Base-by-base conservation (phyloP, 1,140 invertebrate species). In the Helicoverpa zea region DNA sequence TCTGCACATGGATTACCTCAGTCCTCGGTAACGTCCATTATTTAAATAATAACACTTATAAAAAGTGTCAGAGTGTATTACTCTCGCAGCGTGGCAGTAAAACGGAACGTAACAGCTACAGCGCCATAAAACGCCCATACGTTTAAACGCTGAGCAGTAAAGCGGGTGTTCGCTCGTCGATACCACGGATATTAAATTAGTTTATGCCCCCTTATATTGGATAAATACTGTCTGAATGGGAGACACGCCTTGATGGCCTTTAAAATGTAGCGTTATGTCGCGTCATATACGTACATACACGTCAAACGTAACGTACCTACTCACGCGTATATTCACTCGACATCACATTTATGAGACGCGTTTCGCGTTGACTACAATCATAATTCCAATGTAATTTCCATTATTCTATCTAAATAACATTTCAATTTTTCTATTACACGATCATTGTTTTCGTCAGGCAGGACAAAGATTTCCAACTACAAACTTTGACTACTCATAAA, bases 181-280 rank as follows among this genome's bases (percentile, higher is more conserved):
- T 77, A 79, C 74, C 74, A 81, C 43, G 54, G 43, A 79, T 80
- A 79, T 81, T 84, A 81, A 81, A 81, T 84, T 84, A 84, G 80
- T 84, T 84, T 83, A 83, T 72, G 64, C 23, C 23, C 54, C 7
- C 61, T 79, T 63, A 63, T 61, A 54, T 61, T 76, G 72, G 29
- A 61, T 76, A 61, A 61, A 76, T 51, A 76, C 56, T 54, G 68
- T 54, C 66, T 72, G 47, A 51, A 70, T 70, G 12, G 59, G 49
- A 70, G 18, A 70, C 63, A 66, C 30, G 66, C 66, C 49, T 49
- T 52, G 66, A 70, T 70, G 66, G 43, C 16, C 66, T 70, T 70
- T 70, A 70, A 51, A 70, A 66, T 12, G 18, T 70, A 35, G 63
- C 30, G 63, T 66, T 66, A 66, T 9, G n/a, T 23, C 16, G 63